phyloP scores from a whole-genome alignment of 2,113 vertebrate genomes.

The Hemibagrus wyckioides region DNA sequence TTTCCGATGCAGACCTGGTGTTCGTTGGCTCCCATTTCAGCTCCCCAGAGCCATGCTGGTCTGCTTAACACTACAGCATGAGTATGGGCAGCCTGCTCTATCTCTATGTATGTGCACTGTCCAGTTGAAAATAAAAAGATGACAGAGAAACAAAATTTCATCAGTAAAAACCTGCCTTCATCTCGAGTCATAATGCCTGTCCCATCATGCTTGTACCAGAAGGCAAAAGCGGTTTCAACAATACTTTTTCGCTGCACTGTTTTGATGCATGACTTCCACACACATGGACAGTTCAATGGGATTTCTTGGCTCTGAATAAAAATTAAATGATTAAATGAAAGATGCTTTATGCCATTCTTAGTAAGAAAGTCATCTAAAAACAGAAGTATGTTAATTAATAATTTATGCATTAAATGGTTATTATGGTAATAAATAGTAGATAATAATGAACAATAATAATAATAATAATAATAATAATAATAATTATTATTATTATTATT shows the following conservation, averaged over 20 bases:
- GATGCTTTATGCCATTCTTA: not conserved
- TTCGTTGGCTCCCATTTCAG: slow-evolving; percentile 97
- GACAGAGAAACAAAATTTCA: slow-evolving; percentile 11
- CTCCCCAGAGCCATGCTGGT: slow-evolving; percentile 96
- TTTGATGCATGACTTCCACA: not conserved
- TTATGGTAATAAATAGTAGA: not conserved
- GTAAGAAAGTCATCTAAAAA: not conserved
- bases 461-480: not conserved
- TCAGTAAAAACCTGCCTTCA: not conserved
- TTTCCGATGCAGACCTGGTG: slow-evolving; percentile 95
- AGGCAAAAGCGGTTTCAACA: not conserved
- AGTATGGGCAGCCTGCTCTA: slow-evolving; percentile 83
- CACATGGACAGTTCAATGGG: not conserved
- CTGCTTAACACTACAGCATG: slow-evolving; percentile 88
- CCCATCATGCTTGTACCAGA: not conserved
- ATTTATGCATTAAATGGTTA: not conserved
- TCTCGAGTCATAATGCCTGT: slow-evolving; percentile 13
- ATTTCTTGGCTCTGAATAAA: not conserved
- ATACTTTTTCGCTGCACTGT: not conserved
- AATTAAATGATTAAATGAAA: not conserved
- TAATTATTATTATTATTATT: too few species aligned
- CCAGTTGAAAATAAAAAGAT: slow-evolving; percentile 32
- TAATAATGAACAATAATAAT: not conserved
- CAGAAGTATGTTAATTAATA: not conserved
- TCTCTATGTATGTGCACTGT: slow-evolving; percentile 89